phyloP scores from a whole-genome alignment of 1,140 invertebrate species.

The Zaprionus lachaisei region DNA sequence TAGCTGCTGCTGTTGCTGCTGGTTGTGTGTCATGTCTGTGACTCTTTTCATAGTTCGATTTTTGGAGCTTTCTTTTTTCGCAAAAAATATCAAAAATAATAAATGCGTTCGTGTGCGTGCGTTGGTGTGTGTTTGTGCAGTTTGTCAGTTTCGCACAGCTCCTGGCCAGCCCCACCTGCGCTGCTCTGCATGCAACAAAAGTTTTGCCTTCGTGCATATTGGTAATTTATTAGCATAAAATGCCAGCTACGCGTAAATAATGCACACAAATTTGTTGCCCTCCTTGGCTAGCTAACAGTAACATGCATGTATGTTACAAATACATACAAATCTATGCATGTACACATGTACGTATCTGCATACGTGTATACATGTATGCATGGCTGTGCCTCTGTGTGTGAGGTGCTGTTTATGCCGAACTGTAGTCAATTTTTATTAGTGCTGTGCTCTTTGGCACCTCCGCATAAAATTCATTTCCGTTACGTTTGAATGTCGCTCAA shows the following conservation, averaged over 20 bases:
- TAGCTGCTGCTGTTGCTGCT: constrained; percentile 37
- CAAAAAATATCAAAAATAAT: constrained; percentile 76
- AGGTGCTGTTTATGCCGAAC: neutral
- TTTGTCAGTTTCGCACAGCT: constrained; percentile 71
- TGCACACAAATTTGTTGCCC: constrained; percentile 78
- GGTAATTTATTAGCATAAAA: constrained; percentile 83
- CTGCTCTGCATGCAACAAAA: constrained; percentile 60
- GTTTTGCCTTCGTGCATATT: constrained; percentile 77
- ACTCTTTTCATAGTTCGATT: constrained; percentile 72
- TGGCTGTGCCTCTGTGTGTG: neutral
- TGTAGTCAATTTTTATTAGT: constrained; percentile 60
- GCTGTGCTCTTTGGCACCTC: constrained; percentile 56
- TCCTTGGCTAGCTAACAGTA: constrained; percentile 43
- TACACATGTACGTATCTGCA: neutral
- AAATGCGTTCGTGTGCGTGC: constrained; percentile 56
- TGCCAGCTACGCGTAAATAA: constrained; percentile 78
- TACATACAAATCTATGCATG: neutral
- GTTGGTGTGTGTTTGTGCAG: constrained; percentile 50
- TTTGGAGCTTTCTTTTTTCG: constrained; percentile 40
- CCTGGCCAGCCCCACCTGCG: constrained; percentile 18
- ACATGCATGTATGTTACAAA: constrained; percentile 15
- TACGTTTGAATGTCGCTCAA: constrained; percentile 74
- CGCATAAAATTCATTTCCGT: constrained; percentile 78
- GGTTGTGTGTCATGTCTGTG: constrained; percentile 50
- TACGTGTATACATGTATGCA: neutral